Conservation (phyloP, 1,140 invertebrate species). For the Drosophila navojoa region DNA sequence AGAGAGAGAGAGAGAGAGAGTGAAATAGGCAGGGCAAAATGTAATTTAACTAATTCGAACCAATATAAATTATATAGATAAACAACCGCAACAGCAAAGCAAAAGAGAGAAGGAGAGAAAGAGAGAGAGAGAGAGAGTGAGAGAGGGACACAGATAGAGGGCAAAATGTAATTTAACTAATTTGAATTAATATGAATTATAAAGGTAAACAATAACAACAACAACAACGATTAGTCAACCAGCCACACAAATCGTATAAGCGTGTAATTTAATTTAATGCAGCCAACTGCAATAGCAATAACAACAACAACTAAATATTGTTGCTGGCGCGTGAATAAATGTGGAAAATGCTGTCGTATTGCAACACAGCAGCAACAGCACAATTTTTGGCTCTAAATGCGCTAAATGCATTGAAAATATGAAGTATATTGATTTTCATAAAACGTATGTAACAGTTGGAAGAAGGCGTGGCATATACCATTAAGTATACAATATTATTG, state of each 20-base stretch:
- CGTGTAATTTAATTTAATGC: slow-evolving; percentile 59
- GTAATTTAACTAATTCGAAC: slow-evolving; percentile 51
- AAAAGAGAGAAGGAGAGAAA: no score
- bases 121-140: no score
- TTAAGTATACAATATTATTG: no score
- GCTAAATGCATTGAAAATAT: no score
- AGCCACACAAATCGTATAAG: slow-evolving; percentile 43
- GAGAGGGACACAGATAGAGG: neutral
- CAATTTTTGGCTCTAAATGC: slow-evolving; percentile 24
- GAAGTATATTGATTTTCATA: no score
- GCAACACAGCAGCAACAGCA: slow-evolving; percentile 40
- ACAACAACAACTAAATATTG: slow-evolving; percentile 13
- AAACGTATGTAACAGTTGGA: no score
- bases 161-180: slow-evolving; percentile 49
- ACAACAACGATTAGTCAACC: slow-evolving; percentile 36
- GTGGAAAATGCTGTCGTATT: slow-evolving; percentile 47
- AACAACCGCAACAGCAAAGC: neutral
- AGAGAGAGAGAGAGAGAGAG: no score
- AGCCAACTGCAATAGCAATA: slow-evolving; percentile 33
- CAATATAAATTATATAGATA: slow-evolving; percentile 39
- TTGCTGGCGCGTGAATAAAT: slow-evolving; percentile 49
- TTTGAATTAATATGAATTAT: slow-evolving; percentile 42
- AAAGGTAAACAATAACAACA: slow-evolving; percentile 17
- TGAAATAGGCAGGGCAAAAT: neutral
- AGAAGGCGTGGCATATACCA: no score